These are phyloP conservation scores for Parnassius orleans DNA, from an alignment of 2,888 invertebrate species.

Conservation along the genomic window DNA sequence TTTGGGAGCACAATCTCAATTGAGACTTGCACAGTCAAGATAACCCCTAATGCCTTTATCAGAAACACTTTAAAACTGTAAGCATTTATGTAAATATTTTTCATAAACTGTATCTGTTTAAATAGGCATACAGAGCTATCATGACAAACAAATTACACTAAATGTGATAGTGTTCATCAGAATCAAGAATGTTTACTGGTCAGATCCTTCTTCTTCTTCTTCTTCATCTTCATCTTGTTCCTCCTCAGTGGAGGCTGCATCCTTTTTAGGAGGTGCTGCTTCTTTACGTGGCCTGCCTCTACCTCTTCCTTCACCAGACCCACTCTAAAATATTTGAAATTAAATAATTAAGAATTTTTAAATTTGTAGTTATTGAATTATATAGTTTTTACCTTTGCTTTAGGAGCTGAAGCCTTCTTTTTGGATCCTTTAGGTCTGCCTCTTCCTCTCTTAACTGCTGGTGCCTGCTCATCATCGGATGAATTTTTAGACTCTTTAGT, in stretches of 20 bases:
- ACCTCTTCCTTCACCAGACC: slow-evolving; percentile 66
- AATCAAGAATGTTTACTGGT: slow-evolving; percentile 68
- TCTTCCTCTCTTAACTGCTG: slow-evolving; percentile 77
- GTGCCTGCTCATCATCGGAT: slow-evolving; percentile 77
- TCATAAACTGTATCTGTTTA: slow-evolving; percentile 45
- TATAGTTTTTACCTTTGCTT: slow-evolving; percentile 58
- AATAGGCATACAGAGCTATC: slow-evolving; percentile 60
- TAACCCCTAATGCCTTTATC: slow-evolving; percentile 55
- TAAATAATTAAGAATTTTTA: not conserved
- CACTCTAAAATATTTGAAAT: slow-evolving; percentile 44
- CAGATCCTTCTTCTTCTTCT: slow-evolving; percentile 76
- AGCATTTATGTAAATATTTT: slow-evolving; percentile 46
- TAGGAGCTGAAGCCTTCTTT: slow-evolving; percentile 71
- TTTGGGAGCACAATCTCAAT: slow-evolving; percentile 63
- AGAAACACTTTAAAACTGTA: slow-evolving; percentile 40
- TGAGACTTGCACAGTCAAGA: slow-evolving; percentile 69
- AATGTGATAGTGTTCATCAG: slow-evolving; percentile 56
- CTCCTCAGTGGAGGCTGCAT: slow-evolving; percentile 72
- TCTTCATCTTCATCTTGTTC: slow-evolving; percentile 77
- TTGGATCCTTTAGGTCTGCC: slow-evolving; percentile 80
- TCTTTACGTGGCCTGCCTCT: slow-evolving; percentile 77
- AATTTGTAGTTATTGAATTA: not conserved
- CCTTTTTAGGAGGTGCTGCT: slow-evolving; percentile 72
- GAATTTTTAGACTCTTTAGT: slow-evolving; percentile 78
- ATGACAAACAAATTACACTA: slow-evolving; percentile 75